Evolutionary conservation across 2,797 vertebrate species (phyloP).

Genomic region (Crocodylus rhombifer): DNA sequence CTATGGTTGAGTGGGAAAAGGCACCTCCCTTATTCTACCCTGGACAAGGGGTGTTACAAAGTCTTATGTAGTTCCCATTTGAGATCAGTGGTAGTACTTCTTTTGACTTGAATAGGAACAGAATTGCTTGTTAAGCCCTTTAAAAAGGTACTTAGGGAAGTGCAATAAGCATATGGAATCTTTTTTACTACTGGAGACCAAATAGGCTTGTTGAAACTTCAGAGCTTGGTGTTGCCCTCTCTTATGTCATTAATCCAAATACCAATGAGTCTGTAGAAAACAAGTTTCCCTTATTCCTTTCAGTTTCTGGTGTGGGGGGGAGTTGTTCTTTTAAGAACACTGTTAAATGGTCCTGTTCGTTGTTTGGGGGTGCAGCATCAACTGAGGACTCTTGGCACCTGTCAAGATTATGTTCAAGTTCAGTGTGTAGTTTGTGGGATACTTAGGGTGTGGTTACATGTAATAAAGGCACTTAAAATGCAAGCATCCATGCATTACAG

Average conservation of each 20-base stretch:
- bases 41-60: background rate
- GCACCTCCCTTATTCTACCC: background rate
- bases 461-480: no score
- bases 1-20: background rate
- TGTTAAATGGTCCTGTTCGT: background rate
- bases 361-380: background rate
- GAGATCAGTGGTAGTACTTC: background rate
- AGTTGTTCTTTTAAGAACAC: background rate
- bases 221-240: background rate
- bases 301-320: background rate
- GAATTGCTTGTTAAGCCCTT: background rate
- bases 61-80: background rate
- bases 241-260: background rate
- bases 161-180: background rate
- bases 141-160: background rate
- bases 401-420: background rate
- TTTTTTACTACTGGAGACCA: background rate
- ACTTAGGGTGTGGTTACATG: no score
- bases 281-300: rapidly evolving
- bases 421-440: no score
- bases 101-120: constrained; percentile 3
- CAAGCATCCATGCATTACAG: no score
- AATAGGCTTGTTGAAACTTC: background rate
- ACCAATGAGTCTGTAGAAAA: background rate
- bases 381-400: background rate